Base-by-base conservation (phyloP, 2,797 vertebrate genomes). In the Clamator glandarius region DNA sequence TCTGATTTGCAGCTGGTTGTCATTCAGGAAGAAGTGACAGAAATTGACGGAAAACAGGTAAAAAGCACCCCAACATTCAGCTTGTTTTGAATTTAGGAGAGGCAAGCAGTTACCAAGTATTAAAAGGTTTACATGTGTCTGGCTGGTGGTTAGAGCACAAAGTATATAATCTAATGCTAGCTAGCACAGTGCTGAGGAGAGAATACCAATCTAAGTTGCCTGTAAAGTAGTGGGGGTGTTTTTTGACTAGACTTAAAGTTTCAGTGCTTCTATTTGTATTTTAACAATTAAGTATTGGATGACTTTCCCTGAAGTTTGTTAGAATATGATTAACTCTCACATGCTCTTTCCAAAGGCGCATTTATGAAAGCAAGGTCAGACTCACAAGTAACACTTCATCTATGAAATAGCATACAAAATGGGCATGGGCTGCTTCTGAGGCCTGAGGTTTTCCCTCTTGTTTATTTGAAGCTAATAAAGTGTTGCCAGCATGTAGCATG, bases 11-110 rank as follows among this genome's bases (percentile, higher is more conserved):
- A 98, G 68, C 97, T 98, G 83, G 98, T 99, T 94, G 98, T 99
- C 83, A 97, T 98, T 96, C 99, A 99, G 94, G 98, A 98, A 92
- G 98, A 99, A 96, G 98, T 99, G 42, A 99, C 99, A 58, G 98
- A 99, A 96, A 95, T 99, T 96, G 99, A 98, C 86, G 98, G 98
- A 54, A 98, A 97, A 95, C 97, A 98, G 98, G 99, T 99, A 97
- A 97, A 96, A 68, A 69, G 23, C 8, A 33, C 7, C 17, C 21
- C 29, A 64, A 17, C 13, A 15, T 29, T 55, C 15, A 35, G 15
- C 54, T 74, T 77, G 12, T 26, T 80, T 87, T 72, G 50, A 11
- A 69, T 86, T 72, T 73, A 75, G 35, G 17, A 81, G 33, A 58
- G 18, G 42, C 62, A 77, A 75, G 35, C 31, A 41, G 15, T 70